These are phyloP conservation scores for Lutjanus campechanus DNA, from an alignment of 2,797 vertebrate genomes.

Conservation along the genomic window DNA sequence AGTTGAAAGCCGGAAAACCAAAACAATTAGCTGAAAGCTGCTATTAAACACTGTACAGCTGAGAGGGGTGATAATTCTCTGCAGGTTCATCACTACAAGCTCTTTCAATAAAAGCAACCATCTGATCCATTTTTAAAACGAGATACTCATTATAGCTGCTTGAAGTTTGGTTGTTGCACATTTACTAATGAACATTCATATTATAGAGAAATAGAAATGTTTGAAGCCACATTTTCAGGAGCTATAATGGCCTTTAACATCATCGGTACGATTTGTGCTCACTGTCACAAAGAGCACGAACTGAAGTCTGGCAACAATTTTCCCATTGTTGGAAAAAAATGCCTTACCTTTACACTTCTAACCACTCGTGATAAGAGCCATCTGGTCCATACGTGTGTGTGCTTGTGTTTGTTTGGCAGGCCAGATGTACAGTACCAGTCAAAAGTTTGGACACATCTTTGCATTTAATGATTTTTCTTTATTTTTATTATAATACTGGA, in stretches of 20 bases:
- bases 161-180: background rate
- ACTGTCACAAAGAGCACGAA: background rate
- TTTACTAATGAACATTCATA: no score
- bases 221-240: no score
- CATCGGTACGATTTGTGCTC: background rate
- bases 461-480: no score
- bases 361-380: background rate
- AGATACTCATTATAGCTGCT: background rate
- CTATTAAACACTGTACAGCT: background rate
- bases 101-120: background rate
- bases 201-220: no score
- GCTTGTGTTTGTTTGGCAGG: background rate
- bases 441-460: no score
- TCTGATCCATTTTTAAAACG: background rate
- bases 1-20: background rate
- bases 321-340: background rate
- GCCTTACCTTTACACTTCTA: slow-evolving; percentile 21
- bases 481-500: no score
- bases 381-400: slow-evolving; percentile 20
- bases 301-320: slow-evolving; percentile 5
- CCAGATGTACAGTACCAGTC: background rate
- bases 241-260: background rate
- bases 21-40: background rate
- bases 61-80: background rate
- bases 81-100: background rate